Evolutionary conservation across 2,797 vertebrate genomes (phyloP).

Genomic region (Ctenopoma multispine): DNA sequence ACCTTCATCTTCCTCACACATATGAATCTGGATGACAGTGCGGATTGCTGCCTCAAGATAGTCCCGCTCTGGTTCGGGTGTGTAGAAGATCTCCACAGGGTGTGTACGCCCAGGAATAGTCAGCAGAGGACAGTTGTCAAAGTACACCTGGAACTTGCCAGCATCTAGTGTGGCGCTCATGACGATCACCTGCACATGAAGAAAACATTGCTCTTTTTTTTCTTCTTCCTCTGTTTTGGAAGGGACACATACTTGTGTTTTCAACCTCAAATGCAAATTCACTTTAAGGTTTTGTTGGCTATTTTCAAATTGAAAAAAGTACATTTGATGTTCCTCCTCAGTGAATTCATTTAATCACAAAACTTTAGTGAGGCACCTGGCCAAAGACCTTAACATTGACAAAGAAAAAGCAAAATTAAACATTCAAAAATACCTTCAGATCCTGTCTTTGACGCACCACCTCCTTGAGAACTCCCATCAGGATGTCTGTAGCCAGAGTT

Average conservation of each 20-base stretch:
- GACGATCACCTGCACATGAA: slow-evolving; percentile 90
- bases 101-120: slow-evolving; percentile 98
- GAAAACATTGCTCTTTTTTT: not conserved
- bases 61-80: slow-evolving; percentile 97
- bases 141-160: slow-evolving; percentile 99
- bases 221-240: not conserved
- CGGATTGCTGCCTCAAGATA: slow-evolving; percentile 98
- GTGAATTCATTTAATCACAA: too few relatives aligned
- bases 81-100: slow-evolving; percentile 99
- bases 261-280: not conserved
- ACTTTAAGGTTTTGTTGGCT: too few relatives aligned
- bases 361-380: too few relatives aligned
- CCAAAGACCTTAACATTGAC: too few relatives aligned
- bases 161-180: slow-evolving; percentile 99
- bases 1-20: slow-evolving; percentile 99
- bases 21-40: slow-evolving; percentile 99
- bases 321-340: too few relatives aligned
- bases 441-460: slow-evolving; percentile 96
- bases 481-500: slow-evolving; percentile 97
- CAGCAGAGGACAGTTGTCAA: slow-evolving; percentile 96
- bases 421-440: slow-evolving; percentile 92
- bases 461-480: slow-evolving; percentile 99
- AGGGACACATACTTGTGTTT: too few relatives aligned
- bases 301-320: too few relatives aligned
- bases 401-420: too few relatives aligned